phyloP scores from a whole-genome alignment of 1,140 invertebrate species.

The Diachasma alloeum region DNA sequence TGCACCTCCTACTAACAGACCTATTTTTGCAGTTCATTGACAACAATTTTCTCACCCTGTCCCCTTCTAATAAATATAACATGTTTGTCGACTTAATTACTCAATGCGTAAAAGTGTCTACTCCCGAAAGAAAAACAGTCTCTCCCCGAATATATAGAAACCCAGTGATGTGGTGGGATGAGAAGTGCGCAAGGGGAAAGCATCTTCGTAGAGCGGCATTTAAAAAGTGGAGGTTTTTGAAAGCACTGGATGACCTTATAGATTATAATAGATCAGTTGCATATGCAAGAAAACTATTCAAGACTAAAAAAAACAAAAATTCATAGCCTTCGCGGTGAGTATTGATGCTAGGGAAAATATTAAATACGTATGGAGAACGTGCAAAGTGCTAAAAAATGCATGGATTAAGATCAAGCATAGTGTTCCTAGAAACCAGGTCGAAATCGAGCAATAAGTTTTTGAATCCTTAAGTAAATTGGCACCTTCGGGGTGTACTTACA shows the following conservation, averaged over 20 bases:
- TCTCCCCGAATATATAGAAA: neutral
- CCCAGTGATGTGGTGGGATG: constrained; percentile 16
- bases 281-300: constrained; percentile 3
- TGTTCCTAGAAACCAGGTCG: too few relatives aligned
- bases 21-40: neutral
- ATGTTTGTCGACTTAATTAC: neutral
- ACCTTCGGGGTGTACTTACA: neutral
- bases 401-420: neutral
- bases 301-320: neutral
- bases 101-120: neutral
- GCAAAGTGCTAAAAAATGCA: too few relatives aligned
- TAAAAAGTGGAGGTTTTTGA: constrained; percentile 5
- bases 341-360: neutral
- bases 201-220: neutral
- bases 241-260: neutral
- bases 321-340: constrained; percentile 10
- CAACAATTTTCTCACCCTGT: neutral
- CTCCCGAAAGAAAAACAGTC: constrained; percentile 1
- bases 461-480: constrained; percentile 5
- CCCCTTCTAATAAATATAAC: neutral
- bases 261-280: neutral
- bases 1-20: neutral
- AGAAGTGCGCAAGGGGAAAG: neutral
- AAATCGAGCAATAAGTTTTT: too few relatives aligned
- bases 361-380: neutral